Base-by-base conservation (phyloP, 2,797 vertebrate species). In the Streptopelia turtur region DNA sequence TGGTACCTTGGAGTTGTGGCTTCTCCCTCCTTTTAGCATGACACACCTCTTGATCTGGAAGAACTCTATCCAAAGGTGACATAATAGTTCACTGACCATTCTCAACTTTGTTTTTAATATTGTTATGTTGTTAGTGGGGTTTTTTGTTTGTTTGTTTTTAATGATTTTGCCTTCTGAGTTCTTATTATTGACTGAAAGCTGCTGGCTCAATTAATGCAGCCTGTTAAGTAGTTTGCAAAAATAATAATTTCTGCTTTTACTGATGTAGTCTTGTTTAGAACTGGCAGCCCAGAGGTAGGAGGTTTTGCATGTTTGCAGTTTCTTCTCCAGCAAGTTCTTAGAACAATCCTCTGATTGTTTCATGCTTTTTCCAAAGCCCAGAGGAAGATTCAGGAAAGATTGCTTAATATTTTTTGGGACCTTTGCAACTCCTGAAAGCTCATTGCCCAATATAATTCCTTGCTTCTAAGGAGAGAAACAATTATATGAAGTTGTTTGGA, bases 301-400 rank as follows among this genome's bases (percentile, higher is more conserved):
- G 0, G 1, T 84, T 89, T 88, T 78, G 91, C 55, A 76, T 7
- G 1, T 95, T 92, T 87, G 71, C 78, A 49, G 45, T 80, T 94
- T 90, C 78, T 93, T 87, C 71, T 97, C 92, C 87, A 94, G 41
- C 43, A 60, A 52, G 45, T 61, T 95, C 86, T 75, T 87, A 89
- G 78, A 90, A 90, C 71, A 81, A 2, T 72, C 27, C 20, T 16
- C 30, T 7, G 27, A 87, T 93, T 90, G 17, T 93, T 87, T 84
- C 13, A 0, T 92, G 60, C 28, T 65, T 95, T 89, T 87, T 77
- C 57, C 43, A 78, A 75, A 90, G 35, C 81, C 56, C 83, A 83
- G 61, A 87, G 75, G 88, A 89, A 71, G 88, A 78, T 80, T 80
- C 86, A 87, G 64, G 78, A 90, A 87, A 87, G 64, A 49, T 61